phyloP scores from a whole-genome alignment of 1,140 invertebrate genomes.

The Delia radicum region DNA sequence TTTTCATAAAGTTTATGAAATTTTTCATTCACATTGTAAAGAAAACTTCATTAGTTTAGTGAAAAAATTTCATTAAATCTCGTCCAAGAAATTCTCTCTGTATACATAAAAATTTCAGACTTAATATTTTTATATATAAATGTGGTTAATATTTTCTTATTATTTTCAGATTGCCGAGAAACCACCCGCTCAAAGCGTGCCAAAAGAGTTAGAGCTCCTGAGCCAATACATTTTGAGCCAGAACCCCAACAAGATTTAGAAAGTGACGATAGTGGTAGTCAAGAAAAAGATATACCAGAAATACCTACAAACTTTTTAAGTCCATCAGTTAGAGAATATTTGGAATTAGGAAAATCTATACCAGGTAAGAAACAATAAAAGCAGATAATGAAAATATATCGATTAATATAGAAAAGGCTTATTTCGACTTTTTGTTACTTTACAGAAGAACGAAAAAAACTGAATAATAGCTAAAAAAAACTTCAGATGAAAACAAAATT shows the following conservation, averaged over 20 bases:
- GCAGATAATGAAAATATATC: background rate
- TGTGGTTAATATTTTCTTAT: too few relatives aligned
- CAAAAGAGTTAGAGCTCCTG: conserved; percentile 67
- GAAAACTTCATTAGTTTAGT: too few relatives aligned
- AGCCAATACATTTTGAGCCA: conserved; percentile 61
- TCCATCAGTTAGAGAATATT: conserved; percentile 78
- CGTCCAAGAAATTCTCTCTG: too few relatives aligned
- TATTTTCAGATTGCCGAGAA: conserved; percentile 60
- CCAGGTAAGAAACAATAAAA: conserved; percentile 66
- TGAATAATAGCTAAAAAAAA: too few relatives aligned
- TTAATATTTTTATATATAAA: too few relatives aligned
- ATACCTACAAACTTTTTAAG: conserved; percentile 77
- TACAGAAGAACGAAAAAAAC: too few relatives aligned
- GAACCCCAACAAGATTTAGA: conserved; percentile 69
- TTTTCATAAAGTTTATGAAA: too few relatives aligned
- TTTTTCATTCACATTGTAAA: too few relatives aligned
- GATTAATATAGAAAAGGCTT: background rate
- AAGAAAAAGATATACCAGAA: conserved; percentile 58
- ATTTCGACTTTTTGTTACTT: too few relatives aligned
- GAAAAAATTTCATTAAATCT: too few relatives aligned
- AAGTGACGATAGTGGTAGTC: conserved; percentile 64
- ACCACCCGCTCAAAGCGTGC: conserved; percentile 54
- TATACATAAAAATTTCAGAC: too few relatives aligned
- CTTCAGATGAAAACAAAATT: too few relatives aligned
- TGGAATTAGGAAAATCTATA: conserved; percentile 83